phyloP scores from a whole-genome alignment of 2,888 invertebrate genomes.

The Phalera bucephala region DNA sequence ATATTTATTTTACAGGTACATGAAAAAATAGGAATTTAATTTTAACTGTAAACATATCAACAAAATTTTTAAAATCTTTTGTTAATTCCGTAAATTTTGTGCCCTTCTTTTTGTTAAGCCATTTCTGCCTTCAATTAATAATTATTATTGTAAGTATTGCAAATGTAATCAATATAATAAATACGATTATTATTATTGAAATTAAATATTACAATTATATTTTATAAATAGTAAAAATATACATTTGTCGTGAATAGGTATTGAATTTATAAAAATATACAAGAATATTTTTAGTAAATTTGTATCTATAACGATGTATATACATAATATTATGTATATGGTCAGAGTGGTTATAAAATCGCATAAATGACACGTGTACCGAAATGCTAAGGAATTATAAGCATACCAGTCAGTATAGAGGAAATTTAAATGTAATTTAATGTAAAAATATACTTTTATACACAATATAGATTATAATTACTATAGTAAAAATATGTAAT shows the following conservation, averaged over 20 bases:
- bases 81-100: too few relatives aligned
- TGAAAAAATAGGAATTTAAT: not conserved
- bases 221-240: slow-evolving; percentile 2
- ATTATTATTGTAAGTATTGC: slow-evolving; percentile 22
- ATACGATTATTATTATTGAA: slow-evolving; percentile 29
- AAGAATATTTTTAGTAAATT: too few relatives aligned
- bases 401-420: slow-evolving; percentile 65
- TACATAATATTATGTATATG: too few relatives aligned
- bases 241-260: not conserved
- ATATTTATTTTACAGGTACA: too few relatives aligned
- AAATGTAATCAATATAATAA: too few relatives aligned
- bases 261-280: slow-evolving; percentile 6
- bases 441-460: slow-evolving; percentile 36
- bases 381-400: too few relatives aligned
- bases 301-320: too few relatives aligned
- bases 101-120: too few relatives aligned
- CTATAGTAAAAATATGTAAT: slow-evolving; percentile 24
- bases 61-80: too few relatives aligned
- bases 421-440: slow-evolving; percentile 42
- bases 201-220: slow-evolving; percentile 19
- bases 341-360: slow-evolving; percentile 32
- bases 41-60: too few relatives aligned
- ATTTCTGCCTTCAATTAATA: not conserved
- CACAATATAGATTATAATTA: slow-evolving; percentile 23
- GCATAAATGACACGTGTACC: too few relatives aligned